Evolutionary conservation across 2,797 vertebrate genomes (phyloP).

Genomic region (Erethizon dorsatum): DNA sequence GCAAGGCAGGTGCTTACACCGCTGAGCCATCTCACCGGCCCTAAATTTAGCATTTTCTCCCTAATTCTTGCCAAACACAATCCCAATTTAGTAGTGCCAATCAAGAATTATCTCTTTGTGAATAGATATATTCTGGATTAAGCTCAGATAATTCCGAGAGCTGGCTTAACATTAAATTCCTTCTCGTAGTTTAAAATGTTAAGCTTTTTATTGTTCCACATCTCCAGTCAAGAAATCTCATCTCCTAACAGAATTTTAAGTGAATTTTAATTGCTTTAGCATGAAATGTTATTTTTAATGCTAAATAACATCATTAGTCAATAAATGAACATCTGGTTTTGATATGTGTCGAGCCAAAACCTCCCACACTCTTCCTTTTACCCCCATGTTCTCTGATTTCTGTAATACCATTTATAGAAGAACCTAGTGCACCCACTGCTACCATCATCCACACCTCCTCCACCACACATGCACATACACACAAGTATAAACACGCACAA

Average conservation of each 20-base stretch:
- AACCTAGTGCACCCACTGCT: neutral
- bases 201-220: neutral
- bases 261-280: slow-evolving; percentile 58
- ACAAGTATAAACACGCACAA: too few relatives aligned
- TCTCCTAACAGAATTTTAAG: slow-evolving; percentile 49
- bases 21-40: too few relatives aligned
- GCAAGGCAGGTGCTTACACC: too few relatives aligned
- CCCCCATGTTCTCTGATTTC: slow-evolving; percentile 8
- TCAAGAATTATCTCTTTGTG: neutral
- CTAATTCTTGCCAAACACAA: neutral
- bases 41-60: neutral
- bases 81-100: neutral
- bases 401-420: slow-evolving; percentile 47
- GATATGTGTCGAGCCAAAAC: slow-evolving; percentile 34
- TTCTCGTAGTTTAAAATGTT: slow-evolving; percentile 33
- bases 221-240: slow-evolving; percentile 44
- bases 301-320: slow-evolving; percentile 64
- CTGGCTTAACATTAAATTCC: slow-evolving; percentile 13
- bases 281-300: slow-evolving; percentile 73
- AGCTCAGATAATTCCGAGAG: neutral
- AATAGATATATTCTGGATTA: neutral
- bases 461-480: too few relatives aligned
- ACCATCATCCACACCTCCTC: neutral
- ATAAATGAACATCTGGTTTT: slow-evolving; percentile 69
- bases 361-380: neutral